Base-by-base conservation (phyloP, 2,888 invertebrate genomes). In the Parapristionchus giblindavisi region DNA sequence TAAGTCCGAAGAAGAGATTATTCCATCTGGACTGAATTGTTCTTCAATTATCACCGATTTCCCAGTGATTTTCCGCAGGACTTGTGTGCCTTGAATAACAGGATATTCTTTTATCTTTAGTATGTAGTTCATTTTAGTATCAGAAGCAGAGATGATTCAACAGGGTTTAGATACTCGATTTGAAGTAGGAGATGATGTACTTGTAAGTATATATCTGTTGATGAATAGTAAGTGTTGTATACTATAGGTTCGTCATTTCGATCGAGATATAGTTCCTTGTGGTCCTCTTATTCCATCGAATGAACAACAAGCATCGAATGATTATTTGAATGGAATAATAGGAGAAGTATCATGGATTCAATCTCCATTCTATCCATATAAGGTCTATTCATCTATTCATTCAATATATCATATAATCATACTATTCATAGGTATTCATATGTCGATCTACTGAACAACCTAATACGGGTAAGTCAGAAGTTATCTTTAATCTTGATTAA, bases 371-470 rank as follows among this genome's bases (percentile, higher is more conserved):
- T 68, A 68, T 34, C 68, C 68, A 51, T 68, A 68, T 14, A 68
- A 68, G 21, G 56, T 56, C 21, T 48, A 11, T 48, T 21, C 48
- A 48, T 48, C 11, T 48, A 14, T 48, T 14, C 48, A 48, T 48
- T 48, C 14, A 48, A 48, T 48, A 48, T 14, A 14, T 14, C 21
- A 48, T 48, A 48, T 48, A 14, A 48, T 48, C 48, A 21, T 21
- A 48, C 48, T 48, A 48, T 48, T 48, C 48, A 21, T n/a, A 56
- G 56, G 68, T 68, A 68, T 40, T 27, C 29, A 34, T 68, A 6
- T 51, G 38, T 27, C 68, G 68, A 52, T 68, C 68, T 2, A 68
- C 68, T n/a, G 68, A 68, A 34, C n/a, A 52, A 34, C 68, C 68
- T 32, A 68, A 34, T 34, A 17, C 34, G 32, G 68, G 68, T 52